Conservation (phyloP, 1,140 invertebrate genomes). For the Patella vulgata region DNA sequence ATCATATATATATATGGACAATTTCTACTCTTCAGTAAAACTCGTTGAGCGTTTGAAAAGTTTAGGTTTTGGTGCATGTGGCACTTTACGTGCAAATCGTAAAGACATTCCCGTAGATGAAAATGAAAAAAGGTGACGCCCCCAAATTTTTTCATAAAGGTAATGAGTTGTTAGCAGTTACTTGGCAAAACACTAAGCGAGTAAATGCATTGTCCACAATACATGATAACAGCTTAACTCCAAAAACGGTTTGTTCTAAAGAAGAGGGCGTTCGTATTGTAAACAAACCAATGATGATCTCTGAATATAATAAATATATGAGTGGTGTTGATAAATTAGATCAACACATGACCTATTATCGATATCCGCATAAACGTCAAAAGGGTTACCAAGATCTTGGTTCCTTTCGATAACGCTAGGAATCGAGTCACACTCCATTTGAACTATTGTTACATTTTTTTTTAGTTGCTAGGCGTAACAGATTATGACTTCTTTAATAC, state of each 20-base stretch:
- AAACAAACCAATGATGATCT: too few species aligned
- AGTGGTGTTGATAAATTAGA: slow-evolving; percentile 11
- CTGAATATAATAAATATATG: too few species aligned
- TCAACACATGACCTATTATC: slow-evolving; percentile 12
- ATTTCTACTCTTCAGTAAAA: slow-evolving; percentile 16
- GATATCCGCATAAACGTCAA: too few species aligned
- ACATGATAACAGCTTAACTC: too few species aligned
- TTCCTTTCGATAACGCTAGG: too few species aligned
- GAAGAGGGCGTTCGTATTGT: too few species aligned
- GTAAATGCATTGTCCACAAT: slow-evolving; percentile 17
- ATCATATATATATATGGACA: slow-evolving; percentile 13
- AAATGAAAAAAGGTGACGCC: not conserved
- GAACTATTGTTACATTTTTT: too few species aligned
- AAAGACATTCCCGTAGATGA: slow-evolving; percentile 9
- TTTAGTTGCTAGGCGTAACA: too few species aligned
- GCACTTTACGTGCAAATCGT: slow-evolving; percentile 3
- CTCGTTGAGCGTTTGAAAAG: slow-evolving; percentile 12
- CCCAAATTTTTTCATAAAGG: slow-evolving; percentile 9
- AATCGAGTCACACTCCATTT: too few species aligned
- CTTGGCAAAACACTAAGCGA: slow-evolving; percentile 15
- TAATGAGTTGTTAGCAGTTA: slow-evolving; percentile 5
- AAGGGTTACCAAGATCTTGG: not conserved
- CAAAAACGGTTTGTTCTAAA: too few species aligned
- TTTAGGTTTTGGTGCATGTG: slow-evolving; percentile 4
- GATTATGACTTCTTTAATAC: too few species aligned